A percentile compares a stretch with the other conserved stretches of the same genome.
Evolutionary conservation across 2,888 invertebrate species (phyloP).

Genomic region (Tinea pellionella): DNA sequence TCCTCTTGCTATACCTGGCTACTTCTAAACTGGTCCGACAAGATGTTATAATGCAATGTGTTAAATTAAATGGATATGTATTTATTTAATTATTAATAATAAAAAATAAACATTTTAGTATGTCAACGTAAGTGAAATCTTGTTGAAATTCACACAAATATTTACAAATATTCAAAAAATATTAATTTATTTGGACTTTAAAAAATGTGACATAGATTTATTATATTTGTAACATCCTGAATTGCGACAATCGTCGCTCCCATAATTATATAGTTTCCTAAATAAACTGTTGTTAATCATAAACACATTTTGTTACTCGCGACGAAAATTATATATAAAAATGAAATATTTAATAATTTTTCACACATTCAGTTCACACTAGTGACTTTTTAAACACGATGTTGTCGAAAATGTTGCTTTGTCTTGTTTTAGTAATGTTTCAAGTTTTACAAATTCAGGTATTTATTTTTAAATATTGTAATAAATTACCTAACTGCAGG

Average conservation of each 20-base stretch:
- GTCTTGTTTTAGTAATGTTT: neutral
- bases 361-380: neutral
- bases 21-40: too few species aligned
- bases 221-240: neutral
- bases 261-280: neutral
- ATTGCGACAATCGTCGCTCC: neutral
- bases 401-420: neutral
- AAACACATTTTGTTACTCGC: conserved; percentile 16
- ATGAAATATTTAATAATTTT: neutral
- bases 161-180: too few species aligned
- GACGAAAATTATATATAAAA: neutral
- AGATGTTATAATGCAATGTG: too few species aligned
- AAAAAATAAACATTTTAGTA: too few species aligned
- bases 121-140: too few species aligned
- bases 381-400: neutral
- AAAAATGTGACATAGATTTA: neutral
- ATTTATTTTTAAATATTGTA: too few species aligned
- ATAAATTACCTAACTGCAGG: too few species aligned
- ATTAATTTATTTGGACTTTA: too few species aligned
- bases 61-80: too few species aligned
- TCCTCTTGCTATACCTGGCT: too few species aligned
- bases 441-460: neutral
- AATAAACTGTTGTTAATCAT: conserved; percentile 14
- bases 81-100: too few species aligned
- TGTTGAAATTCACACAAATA: too few species aligned